Conservation (phyloP, 1,140 invertebrate genomes). For the Ruditapes philippinarum region DNA sequence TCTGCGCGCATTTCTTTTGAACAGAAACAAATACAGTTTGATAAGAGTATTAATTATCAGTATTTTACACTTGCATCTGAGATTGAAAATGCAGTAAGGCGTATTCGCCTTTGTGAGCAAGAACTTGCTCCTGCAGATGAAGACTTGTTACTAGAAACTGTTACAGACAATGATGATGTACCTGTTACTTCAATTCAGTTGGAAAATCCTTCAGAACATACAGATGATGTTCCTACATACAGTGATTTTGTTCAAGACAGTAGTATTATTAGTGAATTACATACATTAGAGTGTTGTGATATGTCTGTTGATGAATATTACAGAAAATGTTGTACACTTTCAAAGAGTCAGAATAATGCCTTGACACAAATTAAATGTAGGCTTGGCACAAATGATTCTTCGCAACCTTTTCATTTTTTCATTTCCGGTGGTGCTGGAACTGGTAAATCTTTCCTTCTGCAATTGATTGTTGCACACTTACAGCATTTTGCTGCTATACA, state of each 20-base stretch:
- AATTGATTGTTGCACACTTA: conserved; percentile 40
- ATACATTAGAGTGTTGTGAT: conserved; percentile 39
- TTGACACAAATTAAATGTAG: conserved; percentile 6
- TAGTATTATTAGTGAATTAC: conserved; percentile 8
- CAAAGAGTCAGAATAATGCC: not conserved
- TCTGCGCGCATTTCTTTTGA: conserved; percentile 52
- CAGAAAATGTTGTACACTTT: not conserved
- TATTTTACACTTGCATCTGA: conserved; percentile 43
- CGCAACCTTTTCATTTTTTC: conserved; percentile 55
- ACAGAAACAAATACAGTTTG: conserved; percentile 41
- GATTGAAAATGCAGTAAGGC: conserved; percentile 66
- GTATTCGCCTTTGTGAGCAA: conserved; percentile 41
- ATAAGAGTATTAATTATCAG: conserved; percentile 34
- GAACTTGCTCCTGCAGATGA: conserved; percentile 27
- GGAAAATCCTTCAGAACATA: too few relatives aligned
- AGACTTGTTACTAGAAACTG: too few relatives aligned
- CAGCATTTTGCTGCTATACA: conserved; percentile 20
- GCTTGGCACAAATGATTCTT: not conserved
- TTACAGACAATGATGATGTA: not conserved
- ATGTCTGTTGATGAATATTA: conserved; percentile 62
- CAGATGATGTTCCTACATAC: not conserved
- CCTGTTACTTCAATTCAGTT: not conserved
- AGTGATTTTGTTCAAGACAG: not conserved
- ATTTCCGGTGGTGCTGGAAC: conserved; percentile 65
- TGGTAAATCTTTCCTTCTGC: conserved; percentile 53